Conservation (phyloP, 2,888 invertebrate genomes). For the Coelinius sp. region DNA sequence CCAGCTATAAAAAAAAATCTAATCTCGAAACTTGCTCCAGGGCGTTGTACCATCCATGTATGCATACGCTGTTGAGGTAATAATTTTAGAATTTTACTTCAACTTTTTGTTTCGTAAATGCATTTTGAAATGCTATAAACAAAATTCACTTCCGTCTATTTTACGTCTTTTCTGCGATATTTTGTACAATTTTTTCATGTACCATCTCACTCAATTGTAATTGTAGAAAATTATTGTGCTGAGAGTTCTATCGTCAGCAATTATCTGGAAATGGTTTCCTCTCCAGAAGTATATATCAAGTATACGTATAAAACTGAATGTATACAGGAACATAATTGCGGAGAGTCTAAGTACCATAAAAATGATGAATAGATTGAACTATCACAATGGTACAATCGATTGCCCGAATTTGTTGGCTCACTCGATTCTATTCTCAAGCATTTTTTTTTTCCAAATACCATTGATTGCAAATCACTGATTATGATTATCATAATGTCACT, state of each 20-base stretch:
- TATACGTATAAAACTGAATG: not conserved
- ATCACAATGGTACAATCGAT: conserved; percentile 1
- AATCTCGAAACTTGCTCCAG: not conserved
- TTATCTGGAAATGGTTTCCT: conserved; percentile 12
- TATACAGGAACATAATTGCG: not conserved
- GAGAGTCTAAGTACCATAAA: not conserved
- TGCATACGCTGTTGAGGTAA: not conserved
- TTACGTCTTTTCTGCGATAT: no score
- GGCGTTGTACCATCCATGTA: not conserved
- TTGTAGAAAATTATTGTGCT: not conserved
- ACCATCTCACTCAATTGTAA: not conserved
- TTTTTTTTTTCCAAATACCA: not conserved
- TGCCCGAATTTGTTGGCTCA: conserved; percentile 4
- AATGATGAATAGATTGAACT: not conserved
- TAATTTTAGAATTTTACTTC: not conserved
- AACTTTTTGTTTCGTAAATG: not conserved
- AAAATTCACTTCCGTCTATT: not conserved
- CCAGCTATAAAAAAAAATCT: conserved; percentile 13
- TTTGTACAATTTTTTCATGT: not conserved
- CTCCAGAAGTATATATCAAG: not conserved
- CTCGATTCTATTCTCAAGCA: not conserved
- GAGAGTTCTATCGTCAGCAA: conserved; percentile 2
- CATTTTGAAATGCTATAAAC: not conserved
- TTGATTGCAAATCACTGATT: not conserved
- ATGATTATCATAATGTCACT: not conserved